phyloP scores from a whole-genome alignment of 2,797 vertebrate species.

The Tinamus major region DNA sequence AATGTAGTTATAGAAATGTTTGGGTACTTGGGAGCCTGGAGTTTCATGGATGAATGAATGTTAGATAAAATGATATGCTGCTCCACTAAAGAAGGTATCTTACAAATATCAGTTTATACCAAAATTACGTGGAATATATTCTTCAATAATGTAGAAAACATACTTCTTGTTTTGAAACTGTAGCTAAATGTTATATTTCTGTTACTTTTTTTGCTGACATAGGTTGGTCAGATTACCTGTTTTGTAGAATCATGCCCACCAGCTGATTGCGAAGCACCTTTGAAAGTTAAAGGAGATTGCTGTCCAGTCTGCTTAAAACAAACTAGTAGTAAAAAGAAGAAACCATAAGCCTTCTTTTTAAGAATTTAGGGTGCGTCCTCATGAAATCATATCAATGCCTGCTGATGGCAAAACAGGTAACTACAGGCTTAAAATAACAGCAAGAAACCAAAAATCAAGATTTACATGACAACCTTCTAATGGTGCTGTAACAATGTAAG shows the following conservation, averaged over 20 bases:
- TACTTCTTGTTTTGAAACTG: background rate
- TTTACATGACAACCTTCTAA: conserved; percentile 55
- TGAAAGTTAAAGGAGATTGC: conserved; percentile 87
- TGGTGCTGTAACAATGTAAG: conserved; percentile 54
- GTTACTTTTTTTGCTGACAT: background rate
- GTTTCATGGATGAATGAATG: rapidly evolving
- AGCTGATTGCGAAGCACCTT: conserved; percentile 80
- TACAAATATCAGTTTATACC: background rate
- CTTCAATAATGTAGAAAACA: background rate
- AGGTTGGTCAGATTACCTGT: conserved; percentile 94
- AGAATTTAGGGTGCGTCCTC: conserved; percentile 23
- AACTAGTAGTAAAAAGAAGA: conserved; percentile 25
- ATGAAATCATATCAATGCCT: conserved; percentile 18
- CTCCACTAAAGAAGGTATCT: background rate
- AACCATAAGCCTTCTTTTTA: conserved; percentile 73
- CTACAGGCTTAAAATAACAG: conserved; percentile 58
- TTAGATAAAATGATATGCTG: background rate
- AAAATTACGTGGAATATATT: background rate
- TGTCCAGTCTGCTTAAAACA: conserved; percentile 87
- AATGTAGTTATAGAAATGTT: background rate
- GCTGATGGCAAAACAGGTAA: conserved; percentile 48
- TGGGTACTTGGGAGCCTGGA: background rate
- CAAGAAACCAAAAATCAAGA: conserved; percentile 69
- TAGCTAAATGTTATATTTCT: background rate
- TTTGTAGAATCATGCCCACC: conserved; percentile 90